Evolutionary conservation across 2,113 vertebrate genomes (phyloP), one percentile per base, ranked within the genome.

Genomic region (Brachyhypopomus gauderio): DNA sequence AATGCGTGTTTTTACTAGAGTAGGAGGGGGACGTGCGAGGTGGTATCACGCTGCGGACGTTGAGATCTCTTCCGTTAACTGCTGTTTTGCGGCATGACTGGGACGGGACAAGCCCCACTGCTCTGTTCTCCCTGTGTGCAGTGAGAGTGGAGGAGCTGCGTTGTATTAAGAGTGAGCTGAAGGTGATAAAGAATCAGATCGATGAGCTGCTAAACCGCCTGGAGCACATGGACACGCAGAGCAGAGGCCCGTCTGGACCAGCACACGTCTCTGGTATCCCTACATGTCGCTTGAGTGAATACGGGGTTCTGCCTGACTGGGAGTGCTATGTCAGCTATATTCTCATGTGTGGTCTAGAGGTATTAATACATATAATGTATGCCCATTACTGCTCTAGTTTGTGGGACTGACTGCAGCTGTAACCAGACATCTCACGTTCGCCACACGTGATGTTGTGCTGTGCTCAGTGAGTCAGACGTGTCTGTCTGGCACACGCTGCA

Each of bases 161-260:
- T 55, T 90, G 91, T 82, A 94, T 95, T 88, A 92, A 92, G 77
- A 90, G 84, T 0, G 93, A 95, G 86, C 89, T 96, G 87, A 94
- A 90, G 0, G 90, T 92, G 85, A 96, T 96, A 87, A 96, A 96
- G 89, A 92, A 89, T 0, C 95, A 93, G 86, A 94, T 95, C 79
- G 94, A 96, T 52, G 90, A 78, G n/a, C 92, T 96, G 62, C 60
- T 95, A 91, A 90, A 94, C 87, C 93, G 88, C 20, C 90, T 96
- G 82, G 93, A 96, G 62, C 87, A 20, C 88, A 94, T 93, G 93
- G 94, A 93, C 83, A 87, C 88, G 86, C 87, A 87, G 77, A 89
- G 82, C 87, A 90, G 63, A 86, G 56, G 82, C 79, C 75, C 1
- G 0, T 79, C 85, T 27, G 93, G 91, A 92, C 87, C 45, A 38